Base-by-base conservation (phyloP, 1,140 invertebrate genomes). In the Druon quercuslanigerum region DNA sequence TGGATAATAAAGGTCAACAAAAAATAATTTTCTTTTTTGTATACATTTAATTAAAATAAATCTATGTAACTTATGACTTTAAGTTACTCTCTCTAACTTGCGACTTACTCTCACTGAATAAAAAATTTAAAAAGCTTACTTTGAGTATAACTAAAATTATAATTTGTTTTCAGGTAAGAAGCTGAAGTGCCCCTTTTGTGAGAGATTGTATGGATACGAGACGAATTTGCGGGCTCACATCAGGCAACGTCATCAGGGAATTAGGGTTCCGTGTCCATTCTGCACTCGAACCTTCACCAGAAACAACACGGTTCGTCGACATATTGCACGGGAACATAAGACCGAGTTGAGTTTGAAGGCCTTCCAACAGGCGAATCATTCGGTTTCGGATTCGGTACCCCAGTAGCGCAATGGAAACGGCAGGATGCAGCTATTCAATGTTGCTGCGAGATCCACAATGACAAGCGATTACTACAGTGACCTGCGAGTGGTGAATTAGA, bases 171-270 rank as follows among this genome's bases (percentile, higher is more conserved):
- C 40, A 97, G 96, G 96, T 82, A 97, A 96, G 91, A 97, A 97
- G 91, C 92, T 98, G 78, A 97, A 97, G 92, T 98, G 96, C 91
- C 95, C 96, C 85, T 97, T 96, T 89, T 98, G 96, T 92, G 96
- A 97, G 90, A 94, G 96, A 84, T 92, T 97, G n/a, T 98, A 98
- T 90, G 96, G 96, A 52, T 97, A 98, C 89, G 96, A 98, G 92
- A 98, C 96, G 87, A 98, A 98, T 88, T 91, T 98, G 85, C 94
- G 96, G 56, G 96, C 96, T 57, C 96, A 98, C 90, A 97, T 98
- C 87, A 92, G 96, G 70, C 96, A 97, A 87, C 94, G 96, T 84
- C 96, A 98, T 90, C 96, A 97, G 91, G 96, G 96, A 56, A 97
- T 97, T 79, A 93, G 96, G 12, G 96, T 97, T 83, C 96, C 96